phyloP scores from a whole-genome alignment of 1,140 invertebrate genomes.

The Scaptomyza hsui region DNA sequence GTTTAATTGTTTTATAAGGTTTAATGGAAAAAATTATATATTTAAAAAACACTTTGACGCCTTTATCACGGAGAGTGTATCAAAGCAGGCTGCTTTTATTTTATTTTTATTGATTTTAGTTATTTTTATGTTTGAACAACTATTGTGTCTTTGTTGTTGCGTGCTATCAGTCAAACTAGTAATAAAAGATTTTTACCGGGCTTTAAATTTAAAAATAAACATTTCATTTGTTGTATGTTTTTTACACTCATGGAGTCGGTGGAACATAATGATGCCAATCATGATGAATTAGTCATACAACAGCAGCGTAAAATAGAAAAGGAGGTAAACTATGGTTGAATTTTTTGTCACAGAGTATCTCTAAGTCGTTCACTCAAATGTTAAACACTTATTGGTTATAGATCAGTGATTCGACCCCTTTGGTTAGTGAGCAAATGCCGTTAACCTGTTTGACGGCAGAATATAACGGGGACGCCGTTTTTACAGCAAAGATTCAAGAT shows the following conservation, averaged over 20 bases:
- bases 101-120: background rate
- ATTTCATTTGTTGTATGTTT: constrained; percentile 11
- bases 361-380: background rate
- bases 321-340: constrained; percentile 89
- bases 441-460: constrained; percentile 90
- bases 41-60: too few species aligned
- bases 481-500: constrained; percentile 92
- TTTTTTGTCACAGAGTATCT: background rate
- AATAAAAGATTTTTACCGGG: background rate
- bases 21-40: too few species aligned
- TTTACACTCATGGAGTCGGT: constrained; percentile 28
- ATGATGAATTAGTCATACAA: constrained; percentile 95
- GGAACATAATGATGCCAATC: constrained; percentile 86
- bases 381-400: constrained; percentile 76
- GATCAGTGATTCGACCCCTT: constrained; percentile 93
- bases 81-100: background rate
- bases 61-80: background rate
- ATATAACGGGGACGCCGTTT: constrained; percentile 93
- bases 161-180: constrained; percentile 2
- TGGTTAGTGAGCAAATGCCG: constrained; percentile 91
- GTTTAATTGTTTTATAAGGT: too few species aligned
- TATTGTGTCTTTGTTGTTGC: background rate
- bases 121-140: background rate
- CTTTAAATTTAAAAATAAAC: constrained; percentile 23
- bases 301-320: constrained; percentile 96